Conservation (phyloP, 1,140 invertebrate species). For the Subanguina moxae region DNA sequence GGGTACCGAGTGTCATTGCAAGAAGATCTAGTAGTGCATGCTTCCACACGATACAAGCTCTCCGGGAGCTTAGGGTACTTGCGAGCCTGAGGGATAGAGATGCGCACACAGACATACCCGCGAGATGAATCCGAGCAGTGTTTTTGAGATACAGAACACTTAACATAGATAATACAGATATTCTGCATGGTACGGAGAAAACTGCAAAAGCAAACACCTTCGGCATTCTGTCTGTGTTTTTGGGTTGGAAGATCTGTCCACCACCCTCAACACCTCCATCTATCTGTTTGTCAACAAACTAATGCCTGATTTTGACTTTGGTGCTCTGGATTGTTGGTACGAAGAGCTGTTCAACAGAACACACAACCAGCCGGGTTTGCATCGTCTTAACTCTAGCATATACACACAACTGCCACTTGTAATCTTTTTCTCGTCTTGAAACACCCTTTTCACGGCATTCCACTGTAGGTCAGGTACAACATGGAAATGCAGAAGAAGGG, state of each 20-base stretch:
- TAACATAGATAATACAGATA: too few relatives aligned
- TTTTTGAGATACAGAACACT: too few relatives aligned
- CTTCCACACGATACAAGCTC: too few relatives aligned
- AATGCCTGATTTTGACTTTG: constrained; percentile 41
- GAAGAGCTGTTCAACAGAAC: constrained; percentile 37
- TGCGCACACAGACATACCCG: too few relatives aligned
- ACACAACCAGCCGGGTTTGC: background rate
- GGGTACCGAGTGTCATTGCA: too few relatives aligned
- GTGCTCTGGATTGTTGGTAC: constrained; percentile 39
- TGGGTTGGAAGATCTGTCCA: constrained; percentile 36
- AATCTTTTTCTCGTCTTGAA: background rate
- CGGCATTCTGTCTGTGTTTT: constrained; percentile 38
- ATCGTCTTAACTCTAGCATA: background rate
- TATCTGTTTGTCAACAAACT: constrained; percentile 42
- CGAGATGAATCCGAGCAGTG: too few relatives aligned
- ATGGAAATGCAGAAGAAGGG: background rate
- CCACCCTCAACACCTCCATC: constrained; percentile 21
- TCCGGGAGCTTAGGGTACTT: too few relatives aligned
- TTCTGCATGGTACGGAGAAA: background rate
- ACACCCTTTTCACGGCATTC: background rate
- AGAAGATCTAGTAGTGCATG: too few relatives aligned
- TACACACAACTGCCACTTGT: background rate
- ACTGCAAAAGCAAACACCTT: background rate
- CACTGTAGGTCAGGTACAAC: background rate
- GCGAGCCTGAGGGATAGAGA: too few relatives aligned